phyloP scores from a whole-genome alignment of 2,797 vertebrate species.

The Hypotaenidia okinawae region DNA sequence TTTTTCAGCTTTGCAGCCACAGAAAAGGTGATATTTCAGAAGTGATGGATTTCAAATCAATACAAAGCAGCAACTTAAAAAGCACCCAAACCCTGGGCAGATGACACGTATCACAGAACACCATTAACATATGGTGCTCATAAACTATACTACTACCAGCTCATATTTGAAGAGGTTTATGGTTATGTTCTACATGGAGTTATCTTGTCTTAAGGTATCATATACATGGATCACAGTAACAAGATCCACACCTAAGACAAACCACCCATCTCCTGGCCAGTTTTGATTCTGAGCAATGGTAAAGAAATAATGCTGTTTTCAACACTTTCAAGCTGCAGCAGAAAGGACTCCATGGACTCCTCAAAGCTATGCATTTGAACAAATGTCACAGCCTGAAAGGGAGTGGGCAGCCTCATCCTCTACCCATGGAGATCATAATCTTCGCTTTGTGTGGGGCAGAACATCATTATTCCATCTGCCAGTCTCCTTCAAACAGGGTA shows the following conservation, averaged over 20 bases:
- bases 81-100: not conserved
- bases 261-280: not conserved
- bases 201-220: constrained; percentile 48
- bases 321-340: not conserved
- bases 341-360: not conserved
- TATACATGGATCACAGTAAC: constrained; percentile 12
- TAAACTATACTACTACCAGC: not conserved
- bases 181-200: constrained; percentile 13
- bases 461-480: not conserved
- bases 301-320: not conserved
- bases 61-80: not conserved
- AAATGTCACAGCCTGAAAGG: not conserved
- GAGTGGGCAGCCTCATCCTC: not conserved
- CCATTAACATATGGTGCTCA: constrained; percentile 20
- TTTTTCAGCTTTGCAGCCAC: not conserved
- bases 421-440: not conserved
- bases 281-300: fast-evolving
- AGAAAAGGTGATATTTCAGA: not conserved
- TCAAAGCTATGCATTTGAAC: not conserved
- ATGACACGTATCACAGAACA: not conserved
- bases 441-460: not conserved
- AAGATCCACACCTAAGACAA: constrained; percentile 15
- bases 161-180: constrained; percentile 12
- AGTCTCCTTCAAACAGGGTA: not conserved
- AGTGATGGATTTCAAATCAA: not conserved